Base-by-base conservation (phyloP, 2,113 vertebrate genomes). In the Eidolon helvum region DNA sequence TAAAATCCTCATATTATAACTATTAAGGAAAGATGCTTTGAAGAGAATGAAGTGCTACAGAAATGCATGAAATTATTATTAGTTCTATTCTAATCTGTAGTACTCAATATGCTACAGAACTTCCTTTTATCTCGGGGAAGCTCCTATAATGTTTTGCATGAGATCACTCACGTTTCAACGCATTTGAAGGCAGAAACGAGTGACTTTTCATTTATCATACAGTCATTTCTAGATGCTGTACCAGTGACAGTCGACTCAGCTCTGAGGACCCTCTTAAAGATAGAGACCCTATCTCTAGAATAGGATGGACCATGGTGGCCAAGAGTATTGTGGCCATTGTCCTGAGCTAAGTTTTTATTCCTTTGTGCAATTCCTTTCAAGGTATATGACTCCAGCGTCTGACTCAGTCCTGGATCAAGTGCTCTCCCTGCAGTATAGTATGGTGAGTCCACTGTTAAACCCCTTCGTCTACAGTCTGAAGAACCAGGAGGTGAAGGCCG, bases 381-480 rank as follows among this genome's bases (percentile, higher is more conserved):
- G 96, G 94, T 96, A 91, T 84, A 77, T 93, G 95, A 95, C 77
- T 28, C 92, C 94, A 38, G 65, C 95, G 33, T 85, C 90, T 0
- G 72, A 90, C 87, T 97, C 90, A 77, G 68, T 7, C 24, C 26
- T 93, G 78, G 96, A 97, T 8, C 86, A 97, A 93, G 89, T 95
- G 28, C 28, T 97, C 1, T 93, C 96, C 5, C 0, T 97, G 72
- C 95, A 97, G 65, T 97, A 97, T 87, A 93, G 95, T 38, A 82
- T 96, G 65, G 87, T 97, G 87, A 96, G 77, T 0, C 96, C 92
- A 0, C 40, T 96, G 48, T 72, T 97, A 57, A 97, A 95, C 68
- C 94, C 95, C 0, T 66, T 97, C 74, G 95, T 96, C 78, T 97
- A 96, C 53, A 97, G 92, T 57, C 61, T 96, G 72, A 96, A 86